Evolutionary conservation across 2,113 vertebrate species (phyloP).

Genomic region (Emydura subglobosa): DNA sequence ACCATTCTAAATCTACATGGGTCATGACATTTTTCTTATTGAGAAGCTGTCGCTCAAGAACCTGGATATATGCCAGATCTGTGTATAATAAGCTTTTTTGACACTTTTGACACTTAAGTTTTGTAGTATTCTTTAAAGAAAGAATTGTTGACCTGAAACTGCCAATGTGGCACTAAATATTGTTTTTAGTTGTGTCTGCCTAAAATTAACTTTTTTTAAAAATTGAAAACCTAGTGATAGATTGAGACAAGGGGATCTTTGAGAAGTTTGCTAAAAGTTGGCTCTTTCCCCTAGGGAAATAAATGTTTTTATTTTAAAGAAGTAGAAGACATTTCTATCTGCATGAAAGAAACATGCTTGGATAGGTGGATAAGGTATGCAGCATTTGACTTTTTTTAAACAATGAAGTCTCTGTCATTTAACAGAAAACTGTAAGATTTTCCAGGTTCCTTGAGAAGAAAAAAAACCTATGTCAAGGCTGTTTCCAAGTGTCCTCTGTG

Average conservation of each 20-base stretch:
- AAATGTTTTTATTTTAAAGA: constrained; percentile 28
- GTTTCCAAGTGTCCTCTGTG: not conserved
- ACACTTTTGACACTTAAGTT: not conserved
- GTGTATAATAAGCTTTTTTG: constrained; percentile 24
- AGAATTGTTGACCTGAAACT: not conserved
- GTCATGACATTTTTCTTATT: not conserved
- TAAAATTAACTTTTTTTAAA: not conserved
- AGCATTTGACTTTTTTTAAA: constrained; percentile 4
- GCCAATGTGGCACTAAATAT: not conserved
- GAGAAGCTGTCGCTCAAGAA: not conserved
- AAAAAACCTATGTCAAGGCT: not conserved
- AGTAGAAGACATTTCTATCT: constrained; percentile 14
- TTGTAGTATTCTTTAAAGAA: not conserved
- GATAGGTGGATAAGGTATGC: not conserved
- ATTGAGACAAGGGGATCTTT: not conserved
- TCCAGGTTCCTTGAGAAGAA: not conserved
- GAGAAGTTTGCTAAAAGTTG: constrained; percentile 19
- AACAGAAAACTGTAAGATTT: not conserved
- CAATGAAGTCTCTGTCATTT: not conserved
- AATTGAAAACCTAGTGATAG: not conserved
- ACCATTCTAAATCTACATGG: not conserved
- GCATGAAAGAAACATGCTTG: not conserved
- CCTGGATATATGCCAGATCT: not conserved
- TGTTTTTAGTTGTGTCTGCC: not conserved
- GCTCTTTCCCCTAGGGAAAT: constrained; percentile 13